Evolutionary conservation across 2,888 invertebrate genomes (phyloP), one percentile per base, ranked within the genome.

Genomic region (Margaritifera margaritifera): DNA sequence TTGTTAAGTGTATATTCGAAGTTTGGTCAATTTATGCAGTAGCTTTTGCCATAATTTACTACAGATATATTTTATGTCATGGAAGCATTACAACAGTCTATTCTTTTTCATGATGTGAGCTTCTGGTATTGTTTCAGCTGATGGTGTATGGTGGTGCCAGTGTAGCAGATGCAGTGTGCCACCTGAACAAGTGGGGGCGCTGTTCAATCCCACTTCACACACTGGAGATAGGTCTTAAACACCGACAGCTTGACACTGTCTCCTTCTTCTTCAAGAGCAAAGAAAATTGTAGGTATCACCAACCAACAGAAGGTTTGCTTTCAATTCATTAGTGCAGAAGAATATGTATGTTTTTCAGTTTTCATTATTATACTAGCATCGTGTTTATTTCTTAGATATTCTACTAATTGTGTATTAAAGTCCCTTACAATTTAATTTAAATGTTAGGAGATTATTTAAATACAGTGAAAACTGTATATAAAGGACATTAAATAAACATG

Each of bases 201-300:
- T 85, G 84, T 66, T 80, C 87, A 6, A 78, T 88, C 20, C 87
- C 87, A 0, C 61, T 87, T 8, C 81, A 84, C 55, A 84, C 86
- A 0, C 77, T 88, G 25, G 85, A 86, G 69, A 77, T 81, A 6
- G 86, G 87, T 4, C 78, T 88, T 11, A 81, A 85, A 66, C 87
- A 87, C 58, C 70, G 86, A 22, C 88, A 88, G 64, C 74, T 88
- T 11, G 88, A 88, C 66, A 87, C 87, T 18, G 82, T 88, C n/a
- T 75, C 84, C 8, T 86, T 86, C 79, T 88, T 85, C 73, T 80
- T 88, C n/a, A 84, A 84, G 68, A 86, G 84, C 72, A 87, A 84
- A 73, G 84, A 86, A 75, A 83, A 82, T 22, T 69, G 88, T 88
- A 73, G 75, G 84, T 72, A 18, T 27, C n/a, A 42, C 42, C 42